Percentiles rank a stretch among this genome's conserved stretches.
phyloP scores from a whole-genome alignment of 1,140 invertebrate species.

The Bombus vancouverensis region DNA sequence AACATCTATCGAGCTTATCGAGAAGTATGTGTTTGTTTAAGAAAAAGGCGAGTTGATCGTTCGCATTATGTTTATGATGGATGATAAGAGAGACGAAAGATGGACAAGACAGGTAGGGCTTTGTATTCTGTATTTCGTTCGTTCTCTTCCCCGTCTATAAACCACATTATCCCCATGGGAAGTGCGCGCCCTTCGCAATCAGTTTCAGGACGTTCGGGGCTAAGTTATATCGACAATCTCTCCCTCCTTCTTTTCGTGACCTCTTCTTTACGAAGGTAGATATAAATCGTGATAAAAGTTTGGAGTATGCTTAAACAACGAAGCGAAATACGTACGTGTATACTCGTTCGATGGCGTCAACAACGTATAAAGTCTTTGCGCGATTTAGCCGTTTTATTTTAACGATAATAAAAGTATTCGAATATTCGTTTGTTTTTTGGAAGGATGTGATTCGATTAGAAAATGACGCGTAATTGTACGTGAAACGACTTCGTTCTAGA shows the following conservation, averaged over 20 bases:
- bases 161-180: slow-evolving; percentile 14
- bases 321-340: neutral
- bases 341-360: too few relatives aligned
- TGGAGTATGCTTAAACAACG: neutral
- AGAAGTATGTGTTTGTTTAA: neutral
- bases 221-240: slow-evolving; percentile 53
- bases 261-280: neutral
- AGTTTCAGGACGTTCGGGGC: slow-evolving; percentile 48
- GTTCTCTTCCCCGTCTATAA: neutral
- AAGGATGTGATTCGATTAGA: too few relatives aligned
- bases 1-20: neutral
- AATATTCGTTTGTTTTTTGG: too few relatives aligned
- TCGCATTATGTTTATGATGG: neutral
- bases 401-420: too few relatives aligned
- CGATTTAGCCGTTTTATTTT: too few relatives aligned
- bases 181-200: slow-evolving; percentile 52
- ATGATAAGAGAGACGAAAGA: neutral
- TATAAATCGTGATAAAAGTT: slow-evolving; percentile 2
- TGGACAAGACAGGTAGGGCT: neutral
- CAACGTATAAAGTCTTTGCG: fast-evolving
- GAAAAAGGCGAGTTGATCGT: neutral
- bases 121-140: neutral
- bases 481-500: too few relatives aligned
- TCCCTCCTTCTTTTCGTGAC: slow-evolving; percentile 5
- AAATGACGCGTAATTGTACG: too few relatives aligned